These are phyloP conservation scores for Drosophila acutilabella DNA, from an alignment of 2,888 invertebrate genomes.

Conservation along the genomic window DNA sequence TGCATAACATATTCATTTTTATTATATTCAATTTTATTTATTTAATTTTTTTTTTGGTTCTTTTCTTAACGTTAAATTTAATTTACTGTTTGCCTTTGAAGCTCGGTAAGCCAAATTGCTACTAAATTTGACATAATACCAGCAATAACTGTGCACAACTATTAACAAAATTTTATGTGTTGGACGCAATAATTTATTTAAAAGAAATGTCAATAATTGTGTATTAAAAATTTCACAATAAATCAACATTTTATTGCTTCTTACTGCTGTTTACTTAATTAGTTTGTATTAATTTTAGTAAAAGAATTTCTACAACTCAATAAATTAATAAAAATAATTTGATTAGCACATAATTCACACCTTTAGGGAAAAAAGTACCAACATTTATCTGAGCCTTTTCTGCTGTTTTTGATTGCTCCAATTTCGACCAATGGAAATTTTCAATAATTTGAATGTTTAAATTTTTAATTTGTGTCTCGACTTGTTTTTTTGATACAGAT, in stretches of 20 bases:
- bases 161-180: slow-evolving; percentile 5
- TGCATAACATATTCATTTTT: slow-evolving; percentile 2
- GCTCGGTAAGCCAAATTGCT: slow-evolving; percentile 1
- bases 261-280: not conserved
- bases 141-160: slow-evolving; percentile 1
- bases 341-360: slow-evolving; percentile 30
- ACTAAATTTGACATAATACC: slow-evolving; percentile 14
- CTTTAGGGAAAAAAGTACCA: slow-evolving; percentile 10
- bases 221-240: not conserved
- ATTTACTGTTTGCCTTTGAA: slow-evolving; percentile 18
- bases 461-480: slow-evolving; percentile 68
- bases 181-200: not conserved
- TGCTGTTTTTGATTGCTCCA: slow-evolving; percentile 32
- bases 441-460: slow-evolving; percentile 51
- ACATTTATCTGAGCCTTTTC: slow-evolving; percentile 2
- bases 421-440: slow-evolving; percentile 71
- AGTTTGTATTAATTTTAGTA: not conserved
- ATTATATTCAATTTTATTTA: not conserved
- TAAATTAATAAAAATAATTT: slow-evolving; percentile 15
- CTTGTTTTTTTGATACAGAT: slow-evolving; percentile 26
- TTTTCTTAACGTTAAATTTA: slow-evolving; percentile 11
- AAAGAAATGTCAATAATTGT: not conserved
- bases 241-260: not conserved
- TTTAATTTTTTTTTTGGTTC: slow-evolving; percentile 1
- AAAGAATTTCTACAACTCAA: not conserved